Percentiles rank a stretch among this genome's conserved stretches.
Evolutionary conservation across 2,113 vertebrate genomes (phyloP).

Genomic region (Rousettus leschenaultii): DNA sequence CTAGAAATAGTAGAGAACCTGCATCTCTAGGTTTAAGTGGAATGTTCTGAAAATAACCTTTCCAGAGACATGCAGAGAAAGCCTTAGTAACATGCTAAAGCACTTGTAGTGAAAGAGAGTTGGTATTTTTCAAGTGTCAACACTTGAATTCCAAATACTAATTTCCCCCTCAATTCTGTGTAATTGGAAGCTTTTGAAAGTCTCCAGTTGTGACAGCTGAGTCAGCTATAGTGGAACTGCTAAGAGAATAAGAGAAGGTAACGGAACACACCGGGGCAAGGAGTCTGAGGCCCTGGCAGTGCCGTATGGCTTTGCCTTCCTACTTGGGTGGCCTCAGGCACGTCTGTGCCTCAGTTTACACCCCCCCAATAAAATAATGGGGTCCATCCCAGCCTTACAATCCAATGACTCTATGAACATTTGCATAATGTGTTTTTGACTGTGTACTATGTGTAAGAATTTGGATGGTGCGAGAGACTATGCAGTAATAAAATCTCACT

Average conservation of each 20-base stretch:
- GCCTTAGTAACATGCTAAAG: slow-evolving; percentile 52
- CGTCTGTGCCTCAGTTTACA: slow-evolving; percentile 27
- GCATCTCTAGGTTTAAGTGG: slow-evolving; percentile 59
- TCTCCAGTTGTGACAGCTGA: slow-evolving; percentile 65
- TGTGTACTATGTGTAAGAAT: neutral
- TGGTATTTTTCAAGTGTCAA: slow-evolving; percentile 76
- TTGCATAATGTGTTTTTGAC: neutral
- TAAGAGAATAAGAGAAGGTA: neutral
- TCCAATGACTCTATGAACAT: neutral
- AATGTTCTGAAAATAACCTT: slow-evolving; percentile 70
- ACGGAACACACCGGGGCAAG: rapidly evolving
- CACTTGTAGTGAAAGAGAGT: slow-evolving; percentile 57
- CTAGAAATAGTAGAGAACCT: slow-evolving; percentile 66
- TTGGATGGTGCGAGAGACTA: neutral
- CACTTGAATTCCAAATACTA: slow-evolving; percentile 65
- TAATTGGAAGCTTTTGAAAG: slow-evolving; percentile 69
- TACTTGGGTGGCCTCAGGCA: slow-evolving; percentile 40
- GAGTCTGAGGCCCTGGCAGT: neutral
- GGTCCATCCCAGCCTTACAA: neutral
- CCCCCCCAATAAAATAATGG: neutral
- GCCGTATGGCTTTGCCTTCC: neutral
- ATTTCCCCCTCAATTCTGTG: slow-evolving; percentile 43
- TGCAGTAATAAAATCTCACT: neutral
- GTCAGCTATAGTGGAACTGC: slow-evolving; percentile 14
- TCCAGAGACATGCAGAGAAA: slow-evolving; percentile 41